Evolutionary conservation across 2,113 vertebrate genomes (phyloP), one percentile per base, ranked within the genome.

Genomic region (Microtus oregoni): DNA sequence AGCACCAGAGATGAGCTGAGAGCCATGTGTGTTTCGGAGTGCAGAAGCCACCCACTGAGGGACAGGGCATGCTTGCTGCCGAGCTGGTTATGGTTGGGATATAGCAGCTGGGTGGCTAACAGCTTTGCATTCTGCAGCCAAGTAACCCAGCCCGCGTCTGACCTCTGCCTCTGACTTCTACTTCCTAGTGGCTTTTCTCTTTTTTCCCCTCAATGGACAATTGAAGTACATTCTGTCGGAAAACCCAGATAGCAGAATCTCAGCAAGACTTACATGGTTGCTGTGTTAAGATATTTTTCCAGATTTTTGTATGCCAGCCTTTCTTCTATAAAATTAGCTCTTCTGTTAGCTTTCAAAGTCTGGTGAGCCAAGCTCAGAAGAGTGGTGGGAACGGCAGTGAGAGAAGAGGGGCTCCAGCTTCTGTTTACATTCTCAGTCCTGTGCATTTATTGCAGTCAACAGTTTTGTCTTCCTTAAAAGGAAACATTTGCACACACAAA

Each of bases 351-450:
- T 78, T 58, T 76, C 30, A 90, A 78, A 75, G 41, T 79, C n/a
- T 61, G 7, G 4, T 26, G 73, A 55, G n/a, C 50, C 32, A 7
- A 61, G 52, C 26, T 41, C 7, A 75, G 38, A 52, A 9, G 32
- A 85, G 3, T 15, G 47, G 24, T n/a, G 5, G 13, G 79, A 4
- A 26, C 2, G 2, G 50, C 47, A n/a, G 0, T 12, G 12, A n/a
- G 90, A 55, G 12, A 41, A 50, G 4, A 52, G 28, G 32, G 47
- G 14, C 13, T 70, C 22, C 72, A 38, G 1, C 79, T 79, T 73
- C 38, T 73, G 28, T 90, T 32, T 86, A n/a, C n/a, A 26, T 20
- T 63, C 50, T 76, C 47, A 35, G 65, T 41, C 91, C 78, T 73
- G 20, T 22, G 58, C 32, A 32, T 41, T 55, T 28, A 55, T 3